phyloP scores from a whole-genome alignment of 1,140 invertebrate species.

The Penaeus indicus region DNA sequence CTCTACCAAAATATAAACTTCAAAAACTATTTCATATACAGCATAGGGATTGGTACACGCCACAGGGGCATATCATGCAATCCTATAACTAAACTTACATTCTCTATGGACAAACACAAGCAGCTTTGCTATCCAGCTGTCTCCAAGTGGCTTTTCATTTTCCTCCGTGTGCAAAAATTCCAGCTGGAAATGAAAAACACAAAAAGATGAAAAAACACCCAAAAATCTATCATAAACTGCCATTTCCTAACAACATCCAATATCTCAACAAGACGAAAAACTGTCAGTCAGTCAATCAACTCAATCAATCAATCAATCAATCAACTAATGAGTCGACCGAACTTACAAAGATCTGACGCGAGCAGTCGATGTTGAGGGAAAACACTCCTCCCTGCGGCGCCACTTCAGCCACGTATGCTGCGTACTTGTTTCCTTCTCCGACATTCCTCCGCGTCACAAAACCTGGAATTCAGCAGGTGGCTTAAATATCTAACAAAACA shows the following conservation, averaged over 20 bases:
- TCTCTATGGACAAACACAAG: slow-evolving; percentile 83
- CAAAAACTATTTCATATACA: too few species aligned
- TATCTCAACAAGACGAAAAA: too few species aligned
- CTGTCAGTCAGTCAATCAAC: too few species aligned
- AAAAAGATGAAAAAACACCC: slow-evolving; percentile 70
- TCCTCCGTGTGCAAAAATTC: slow-evolving; percentile 84
- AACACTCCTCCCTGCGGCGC: slow-evolving; percentile 63
- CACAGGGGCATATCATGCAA: background rate
- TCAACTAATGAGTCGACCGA: background rate
- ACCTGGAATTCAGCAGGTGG: slow-evolving; percentile 3
- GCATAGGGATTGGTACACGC: background rate
- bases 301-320: too few species aligned
- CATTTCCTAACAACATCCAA: too few species aligned
- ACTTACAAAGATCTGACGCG: slow-evolving; percentile 59
- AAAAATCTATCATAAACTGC: too few species aligned
- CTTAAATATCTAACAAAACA: too few species aligned
- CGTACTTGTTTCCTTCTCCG: slow-evolving; percentile 55
- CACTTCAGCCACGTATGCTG: slow-evolving; percentile 56
- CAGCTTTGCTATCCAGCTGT: slow-evolving; percentile 78
- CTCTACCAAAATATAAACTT: too few species aligned
- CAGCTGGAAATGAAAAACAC: slow-evolving; percentile 74
- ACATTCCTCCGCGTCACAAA: slow-evolving; percentile 48
- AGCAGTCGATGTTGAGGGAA: slow-evolving; percentile 61
- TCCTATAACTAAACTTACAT: slow-evolving; percentile 74
- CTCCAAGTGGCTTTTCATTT: slow-evolving; percentile 73